Evolutionary conservation across 2,797 vertebrate species (phyloP).

Genomic region (Diplodus puntazzo): DNA sequence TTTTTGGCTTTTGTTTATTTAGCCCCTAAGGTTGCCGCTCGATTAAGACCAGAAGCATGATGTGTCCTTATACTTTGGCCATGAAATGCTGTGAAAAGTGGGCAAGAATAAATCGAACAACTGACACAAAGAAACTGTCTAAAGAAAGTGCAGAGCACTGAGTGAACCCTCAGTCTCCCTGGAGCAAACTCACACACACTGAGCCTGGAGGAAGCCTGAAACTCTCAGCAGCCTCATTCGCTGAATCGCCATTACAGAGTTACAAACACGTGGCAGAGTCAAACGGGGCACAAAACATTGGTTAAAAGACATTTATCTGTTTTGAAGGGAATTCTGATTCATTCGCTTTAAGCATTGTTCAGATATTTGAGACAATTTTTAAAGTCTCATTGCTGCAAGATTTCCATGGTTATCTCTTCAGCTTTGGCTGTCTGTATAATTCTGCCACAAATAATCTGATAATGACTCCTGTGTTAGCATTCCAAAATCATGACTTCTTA

Average conservation of each 20-base stretch:
- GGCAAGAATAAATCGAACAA: no score
- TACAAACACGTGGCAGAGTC: neutral
- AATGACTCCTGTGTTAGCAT: conserved; percentile 3
- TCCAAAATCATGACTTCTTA: neutral
- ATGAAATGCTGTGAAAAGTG: neutral
- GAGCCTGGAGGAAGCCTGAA: conserved; percentile 27
- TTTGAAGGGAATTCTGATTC: neutral
- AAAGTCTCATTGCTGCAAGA: conserved; percentile 6
- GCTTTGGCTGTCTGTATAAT: conserved; percentile 19
- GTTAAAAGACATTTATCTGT: conserved; percentile 10
- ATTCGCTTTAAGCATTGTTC: neutral
- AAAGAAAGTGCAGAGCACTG: neutral
- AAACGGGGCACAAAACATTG: neutral
- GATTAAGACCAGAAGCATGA: neutral
- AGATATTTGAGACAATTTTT: conserved; percentile 1
- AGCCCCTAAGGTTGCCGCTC: no score
- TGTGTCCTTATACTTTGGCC: neutral
- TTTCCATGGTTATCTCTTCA: conserved; percentile 43
- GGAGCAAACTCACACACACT: conserved; percentile 18
- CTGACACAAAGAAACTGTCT: neutral
- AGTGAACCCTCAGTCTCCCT: conserved; percentile 11
- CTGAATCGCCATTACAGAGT: conserved; percentile 5
- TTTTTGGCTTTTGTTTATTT: neutral
- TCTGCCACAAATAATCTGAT: conserved; percentile 8
- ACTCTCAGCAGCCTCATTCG: conserved; percentile 16